These are phyloP conservation scores for Mya arenaria DNA, from an alignment of 1,140 invertebrate species.

Conservation along the genomic window DNA sequence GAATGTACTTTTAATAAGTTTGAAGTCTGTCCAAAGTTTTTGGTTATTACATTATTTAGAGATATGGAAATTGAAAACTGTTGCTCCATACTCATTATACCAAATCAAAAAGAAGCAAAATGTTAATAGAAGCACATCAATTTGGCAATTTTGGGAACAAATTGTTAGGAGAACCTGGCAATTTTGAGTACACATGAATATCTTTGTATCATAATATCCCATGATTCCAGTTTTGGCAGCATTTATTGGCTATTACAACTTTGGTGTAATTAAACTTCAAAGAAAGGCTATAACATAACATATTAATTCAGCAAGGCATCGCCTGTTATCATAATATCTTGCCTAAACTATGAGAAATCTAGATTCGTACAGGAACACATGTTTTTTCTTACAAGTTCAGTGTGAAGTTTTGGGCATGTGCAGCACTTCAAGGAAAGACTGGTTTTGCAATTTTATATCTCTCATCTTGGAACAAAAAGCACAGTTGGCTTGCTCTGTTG, in stretches of 20 bases:
- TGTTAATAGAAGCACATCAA: not conserved
- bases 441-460: constrained; percentile 15
- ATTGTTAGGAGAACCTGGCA: constrained; percentile 11
- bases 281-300: constrained; percentile 32
- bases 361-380: constrained; percentile 14
- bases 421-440: not conserved
- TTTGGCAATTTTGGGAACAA: constrained; percentile 19
- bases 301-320: constrained; percentile 35
- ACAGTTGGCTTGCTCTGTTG: too few relatives aligned
- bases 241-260: constrained; percentile 20
- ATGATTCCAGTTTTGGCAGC: not conserved
- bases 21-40: too few relatives aligned
- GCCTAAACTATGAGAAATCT: not conserved
- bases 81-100: not conserved
- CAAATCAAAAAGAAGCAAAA: not conserved
- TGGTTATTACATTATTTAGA: too few relatives aligned
- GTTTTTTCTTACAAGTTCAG: constrained; percentile 34
- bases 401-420: constrained; percentile 15
- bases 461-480: too few relatives aligned
- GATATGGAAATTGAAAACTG: not conserved
- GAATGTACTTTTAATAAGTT: too few relatives aligned
- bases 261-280: constrained; percentile 39
- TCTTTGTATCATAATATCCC: not conserved
- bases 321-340: constrained; percentile 17
- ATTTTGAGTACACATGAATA: constrained; percentile 14